Percentiles rank a stretch among this genome's conserved stretches.
Conservation (phyloP, 2,888 invertebrate species). For the Drosophila neutralis region DNA sequence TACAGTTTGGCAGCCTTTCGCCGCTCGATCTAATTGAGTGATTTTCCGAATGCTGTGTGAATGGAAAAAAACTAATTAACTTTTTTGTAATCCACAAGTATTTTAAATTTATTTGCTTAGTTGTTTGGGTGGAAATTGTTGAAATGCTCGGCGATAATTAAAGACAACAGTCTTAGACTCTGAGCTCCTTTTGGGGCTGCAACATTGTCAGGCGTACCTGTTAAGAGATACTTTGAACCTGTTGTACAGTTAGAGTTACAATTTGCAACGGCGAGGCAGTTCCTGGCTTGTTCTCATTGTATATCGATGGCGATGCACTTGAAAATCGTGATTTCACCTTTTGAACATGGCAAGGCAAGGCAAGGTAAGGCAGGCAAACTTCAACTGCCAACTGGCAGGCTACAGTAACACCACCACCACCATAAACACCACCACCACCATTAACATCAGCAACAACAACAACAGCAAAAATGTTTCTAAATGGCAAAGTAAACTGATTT, state of each 20-base stretch:
- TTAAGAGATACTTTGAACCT: slow-evolving; percentile 82
- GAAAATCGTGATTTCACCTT: slow-evolving; percentile 81
- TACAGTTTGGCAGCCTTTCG: slow-evolving; percentile 66
- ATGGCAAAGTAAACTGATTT: slow-evolving; percentile 81
- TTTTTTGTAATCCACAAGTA: slow-evolving; percentile 47
- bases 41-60: slow-evolving; percentile 56
- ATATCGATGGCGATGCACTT: slow-evolving; percentile 81
- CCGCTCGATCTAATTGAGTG: slow-evolving; percentile 75
- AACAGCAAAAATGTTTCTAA: slow-evolving; percentile 75
- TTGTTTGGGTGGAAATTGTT: slow-evolving; percentile 62
- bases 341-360: slow-evolving; percentile 58
- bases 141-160: slow-evolving; percentile 78
- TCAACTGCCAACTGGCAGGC: slow-evolving; percentile 50
- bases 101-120: slow-evolving; percentile 71
- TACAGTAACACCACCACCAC: slow-evolving; percentile 19
- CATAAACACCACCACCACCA: slow-evolving; percentile 26
- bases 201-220: slow-evolving; percentile 73
- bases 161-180: slow-evolving; percentile 48
- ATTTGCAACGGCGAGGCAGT: slow-evolving; percentile 68
- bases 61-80: slow-evolving; percentile 70
- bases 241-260: slow-evolving; percentile 83
- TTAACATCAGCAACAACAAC: slow-evolving; percentile 36
- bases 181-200: slow-evolving; percentile 40
- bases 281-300: slow-evolving; percentile 66
- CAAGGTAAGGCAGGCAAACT: slow-evolving; percentile 35